These are phyloP conservation scores for Tetraneura akinire DNA, from an alignment of 1,140 invertebrate genomes.

Conservation along the genomic window DNA sequence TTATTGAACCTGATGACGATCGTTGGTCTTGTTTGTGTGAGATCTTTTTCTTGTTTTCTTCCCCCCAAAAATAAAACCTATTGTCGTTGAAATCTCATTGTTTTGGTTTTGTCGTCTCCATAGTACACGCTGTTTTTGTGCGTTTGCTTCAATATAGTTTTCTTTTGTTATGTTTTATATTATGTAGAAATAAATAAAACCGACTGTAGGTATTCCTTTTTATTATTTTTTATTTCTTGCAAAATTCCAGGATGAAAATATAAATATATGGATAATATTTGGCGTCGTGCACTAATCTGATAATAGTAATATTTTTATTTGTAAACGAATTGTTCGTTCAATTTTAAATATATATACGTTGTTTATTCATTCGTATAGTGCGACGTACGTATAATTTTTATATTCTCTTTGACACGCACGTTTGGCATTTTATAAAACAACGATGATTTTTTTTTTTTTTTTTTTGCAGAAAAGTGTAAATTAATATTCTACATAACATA, in stretches of 20 bases:
- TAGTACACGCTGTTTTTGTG: neutral
- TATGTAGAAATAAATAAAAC: too few relatives aligned
- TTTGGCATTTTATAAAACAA: too few relatives aligned
- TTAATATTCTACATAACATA: too few relatives aligned
- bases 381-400: too few relatives aligned
- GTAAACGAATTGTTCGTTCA: too few relatives aligned
- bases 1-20: neutral
- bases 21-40: too few relatives aligned
- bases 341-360: neutral
- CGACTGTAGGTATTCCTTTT: too few relatives aligned
- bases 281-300: neutral
- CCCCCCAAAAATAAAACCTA: neutral
- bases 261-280: neutral
- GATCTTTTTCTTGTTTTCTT: neutral
- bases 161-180: neutral
- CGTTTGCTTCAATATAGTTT: neutral
- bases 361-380: neutral
- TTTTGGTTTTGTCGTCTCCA: neutral
- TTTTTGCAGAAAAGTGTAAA: neutral
- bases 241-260: too few relatives aligned
- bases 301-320: neutral
- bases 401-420: neutral
- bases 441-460: too few relatives aligned
- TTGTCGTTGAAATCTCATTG: slow-evolving; percentile 1
- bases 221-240: neutral